A percentile compares a stretch with the other conserved stretches of the same genome.
These are phyloP conservation scores for Bugula neritina DNA, from an alignment of 2,888 invertebrate species.

Conservation along the genomic window DNA sequence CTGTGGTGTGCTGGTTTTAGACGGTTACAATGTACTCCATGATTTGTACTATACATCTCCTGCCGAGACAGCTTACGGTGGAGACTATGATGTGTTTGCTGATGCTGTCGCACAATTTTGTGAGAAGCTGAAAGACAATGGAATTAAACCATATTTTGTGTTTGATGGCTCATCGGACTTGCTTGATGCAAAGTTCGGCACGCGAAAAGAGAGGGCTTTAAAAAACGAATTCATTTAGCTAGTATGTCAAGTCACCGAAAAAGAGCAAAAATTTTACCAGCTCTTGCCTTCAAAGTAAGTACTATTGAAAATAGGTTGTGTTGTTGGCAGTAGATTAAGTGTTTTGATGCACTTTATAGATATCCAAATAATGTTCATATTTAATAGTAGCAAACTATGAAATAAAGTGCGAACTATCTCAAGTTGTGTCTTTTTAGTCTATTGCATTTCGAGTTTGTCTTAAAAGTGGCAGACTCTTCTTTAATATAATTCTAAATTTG, in stretches of 20 bases:
- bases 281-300: neutral
- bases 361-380: too few species aligned
- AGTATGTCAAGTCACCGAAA: neutral
- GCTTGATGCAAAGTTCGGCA: conserved; percentile 45
- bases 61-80: conserved; percentile 43
- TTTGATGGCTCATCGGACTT: conserved; percentile 51
- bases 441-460: too few species aligned
- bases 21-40: conserved; percentile 50
- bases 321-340: too few species aligned
- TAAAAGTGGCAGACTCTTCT: too few species aligned
- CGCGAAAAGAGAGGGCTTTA: conserved; percentile 38
- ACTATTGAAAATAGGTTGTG: too few species aligned
- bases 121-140: conserved; percentile 36
- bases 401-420: too few species aligned
- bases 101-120: conserved; percentile 38
- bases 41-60: conserved; percentile 43
- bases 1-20: conserved; percentile 43
- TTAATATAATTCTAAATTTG: too few species aligned
- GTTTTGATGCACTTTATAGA: too few species aligned
- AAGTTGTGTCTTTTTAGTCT: too few species aligned
- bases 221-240: conserved; percentile 39
- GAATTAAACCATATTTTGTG: conserved; percentile 44
- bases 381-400: too few species aligned
- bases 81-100: conserved; percentile 47
- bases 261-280: conserved; percentile 20